phyloP scores from a whole-genome alignment of 2,113 vertebrate species.

The Pomatorhinus ruficollis region DNA sequence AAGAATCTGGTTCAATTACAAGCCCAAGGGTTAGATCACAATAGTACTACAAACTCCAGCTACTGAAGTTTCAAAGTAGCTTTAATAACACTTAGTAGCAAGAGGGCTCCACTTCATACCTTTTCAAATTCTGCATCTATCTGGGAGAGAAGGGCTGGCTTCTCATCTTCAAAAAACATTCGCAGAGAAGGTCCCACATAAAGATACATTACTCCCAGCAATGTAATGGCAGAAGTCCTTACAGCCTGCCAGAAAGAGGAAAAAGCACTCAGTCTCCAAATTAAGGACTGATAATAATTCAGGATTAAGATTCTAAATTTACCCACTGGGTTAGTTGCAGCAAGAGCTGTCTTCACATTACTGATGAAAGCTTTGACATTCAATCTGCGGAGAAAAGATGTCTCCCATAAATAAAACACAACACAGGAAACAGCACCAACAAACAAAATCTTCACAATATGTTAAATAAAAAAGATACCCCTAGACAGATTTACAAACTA shows the following conservation, averaged over 20 bases:
- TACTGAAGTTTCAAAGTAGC: background rate
- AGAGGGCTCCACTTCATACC: slow-evolving; percentile 69
- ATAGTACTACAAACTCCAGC: background rate
- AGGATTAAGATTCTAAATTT: background rate
- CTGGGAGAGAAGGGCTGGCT: slow-evolving; percentile 92
- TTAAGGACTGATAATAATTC: background rate
- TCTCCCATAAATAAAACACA: background rate
- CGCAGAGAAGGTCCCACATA: slow-evolving; percentile 93
- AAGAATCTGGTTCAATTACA: background rate
- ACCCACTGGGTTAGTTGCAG: slow-evolving; percentile 94
- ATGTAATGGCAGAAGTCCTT: slow-evolving; percentile 89
- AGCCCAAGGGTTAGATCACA: background rate
- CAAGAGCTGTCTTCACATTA: slow-evolving; percentile 96
- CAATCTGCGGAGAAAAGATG: slow-evolving; percentile 75
- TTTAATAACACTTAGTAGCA: background rate
- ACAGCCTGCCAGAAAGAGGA: slow-evolving; percentile 79
- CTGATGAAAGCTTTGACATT: slow-evolving; percentile 97
- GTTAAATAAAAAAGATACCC: background rate
- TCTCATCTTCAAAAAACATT: slow-evolving; percentile 99
- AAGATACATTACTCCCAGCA: slow-evolving; percentile 94
- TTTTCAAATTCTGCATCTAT: slow-evolving; percentile 97
- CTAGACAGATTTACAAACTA: background rate
- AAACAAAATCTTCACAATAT: background rate
- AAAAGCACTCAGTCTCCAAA: slow-evolving; percentile 23
- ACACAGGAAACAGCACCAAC: background rate